Conservation (phyloP, 2,113 vertebrate genomes). For the Otolemur garnettii region DNA sequence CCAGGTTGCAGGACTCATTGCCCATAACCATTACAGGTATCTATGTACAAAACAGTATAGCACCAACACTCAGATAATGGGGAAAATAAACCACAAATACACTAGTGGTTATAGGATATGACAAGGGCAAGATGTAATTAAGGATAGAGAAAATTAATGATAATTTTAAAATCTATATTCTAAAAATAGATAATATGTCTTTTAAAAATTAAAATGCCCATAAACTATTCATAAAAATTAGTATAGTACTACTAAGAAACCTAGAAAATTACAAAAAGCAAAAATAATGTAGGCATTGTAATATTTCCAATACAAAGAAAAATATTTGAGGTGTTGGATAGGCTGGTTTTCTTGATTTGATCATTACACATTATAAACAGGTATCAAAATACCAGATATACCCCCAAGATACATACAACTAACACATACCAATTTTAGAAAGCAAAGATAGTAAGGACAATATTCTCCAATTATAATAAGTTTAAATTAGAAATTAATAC, state of each 20-base stretch:
- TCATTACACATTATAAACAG: not conserved
- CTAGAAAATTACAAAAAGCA: constrained; percentile 20
- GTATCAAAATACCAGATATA: not conserved
- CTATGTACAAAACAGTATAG: not conserved
- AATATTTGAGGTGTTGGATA: not conserved
- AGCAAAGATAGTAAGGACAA: not conserved
- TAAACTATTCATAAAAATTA: constrained; percentile 32
- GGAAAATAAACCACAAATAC: not conserved
- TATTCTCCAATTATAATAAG: constrained; percentile 2
- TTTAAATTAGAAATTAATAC: constrained; percentile 47
- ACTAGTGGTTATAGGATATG: not conserved
- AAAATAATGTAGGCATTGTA: not conserved
- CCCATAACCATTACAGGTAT: not conserved
- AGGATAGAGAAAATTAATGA: constrained; percentile 21
- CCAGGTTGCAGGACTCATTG: not conserved
- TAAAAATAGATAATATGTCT: not conserved
- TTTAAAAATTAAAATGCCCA: not conserved
- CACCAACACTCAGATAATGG: not conserved
- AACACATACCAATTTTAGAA: not conserved
- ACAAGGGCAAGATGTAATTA: constrained; percentile 11
- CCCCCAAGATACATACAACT: not conserved
- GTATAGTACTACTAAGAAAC: not conserved
- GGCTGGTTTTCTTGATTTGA: not conserved
- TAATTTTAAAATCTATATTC: constrained; percentile 38
- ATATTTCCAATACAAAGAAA: not conserved